Conservation (phyloP, 2,113 vertebrate species). For the Oryzias javanicus region DNA sequence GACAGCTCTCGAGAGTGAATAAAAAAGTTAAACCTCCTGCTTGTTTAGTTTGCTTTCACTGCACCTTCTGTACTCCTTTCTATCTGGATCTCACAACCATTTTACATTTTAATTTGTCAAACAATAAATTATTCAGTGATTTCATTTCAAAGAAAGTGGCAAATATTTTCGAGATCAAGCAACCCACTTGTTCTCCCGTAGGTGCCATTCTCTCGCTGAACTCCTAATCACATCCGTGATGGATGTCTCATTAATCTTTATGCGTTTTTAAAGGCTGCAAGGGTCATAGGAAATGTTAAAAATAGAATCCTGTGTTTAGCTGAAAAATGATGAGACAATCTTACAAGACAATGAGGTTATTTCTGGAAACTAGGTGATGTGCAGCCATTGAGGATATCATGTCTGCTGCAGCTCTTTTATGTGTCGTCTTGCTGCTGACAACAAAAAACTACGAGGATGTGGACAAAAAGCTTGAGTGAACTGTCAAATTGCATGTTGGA, state of each 20-base stretch:
- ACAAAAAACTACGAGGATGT: slow-evolving; percentile 33
- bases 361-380: slow-evolving; percentile 32
- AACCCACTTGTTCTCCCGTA: not conserved
- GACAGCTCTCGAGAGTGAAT: no score
- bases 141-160: no score
- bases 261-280: slow-evolving; percentile 28
- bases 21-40: no score
- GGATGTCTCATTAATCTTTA: slow-evolving; percentile 40
- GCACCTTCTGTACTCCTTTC: no score
- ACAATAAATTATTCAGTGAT: no score
- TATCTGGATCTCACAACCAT: no score
- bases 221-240: slow-evolving; percentile 8
- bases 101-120: no score
- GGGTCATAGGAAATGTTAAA: slow-evolving; percentile 24
- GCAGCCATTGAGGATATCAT: slow-evolving; percentile 37
- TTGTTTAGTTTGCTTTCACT: no score
- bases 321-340: slow-evolving; percentile 30
- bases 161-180: no score
- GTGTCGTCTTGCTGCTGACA: slow-evolving; percentile 21
- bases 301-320: slow-evolving; percentile 36
- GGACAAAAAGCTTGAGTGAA: slow-evolving; percentile 57
- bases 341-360: slow-evolving; percentile 21
- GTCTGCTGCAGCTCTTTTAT: slow-evolving; percentile 36
- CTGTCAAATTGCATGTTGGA: slow-evolving; percentile 64
- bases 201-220: not conserved